Base-by-base conservation (phyloP, 2,888 invertebrate genomes). In the Alcis repandata region DNA sequence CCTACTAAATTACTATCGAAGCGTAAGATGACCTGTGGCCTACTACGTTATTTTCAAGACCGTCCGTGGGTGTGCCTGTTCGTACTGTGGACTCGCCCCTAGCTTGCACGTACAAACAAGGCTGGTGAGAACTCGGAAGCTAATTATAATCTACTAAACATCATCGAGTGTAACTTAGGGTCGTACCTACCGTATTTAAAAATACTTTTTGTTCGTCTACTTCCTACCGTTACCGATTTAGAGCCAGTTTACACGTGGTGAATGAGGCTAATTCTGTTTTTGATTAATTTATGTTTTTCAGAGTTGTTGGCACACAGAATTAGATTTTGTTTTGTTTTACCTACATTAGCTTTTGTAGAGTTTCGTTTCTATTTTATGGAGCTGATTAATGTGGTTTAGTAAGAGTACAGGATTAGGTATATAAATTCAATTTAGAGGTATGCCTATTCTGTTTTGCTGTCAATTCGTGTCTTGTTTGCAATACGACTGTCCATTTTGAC, bases 111-210 rank as follows among this genome's bases (percentile, higher is more conserved):
- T 19, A 36, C 36, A 51, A 51, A 51, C 36, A 51, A 69, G 59
- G 85, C 85, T 84, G 83, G 86, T 86, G 86, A 87, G 82, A n/a
- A n/a, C n/a, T n/a, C n/a, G n/a, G n/a, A 80, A 80, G 89, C 92
- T 92, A 93, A 92, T 93, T 93, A 93, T 93, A 93, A 91, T 91
- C 91, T 86, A 88, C 92, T 91, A 90, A 91, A 91, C 89, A 90
- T 91, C 90, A 91, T 90, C 89, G 90, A 88, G 88, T 87, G 87
- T 88, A 88, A 89, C 76, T 57, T 91, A 89, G 92, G 92, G 91
- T 90, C 87, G 89, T 85, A 79, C 82, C 85, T 86, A 79, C 80
- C 83, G 80, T 90, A 89, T 90, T 90, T 91, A 87, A 88, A 87
- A 88, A 90, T 83, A 82, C 36, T 83, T 86, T 87, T 86, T 86